These are phyloP conservation scores for Protomyctophum bolini DNA, from an alignment of 2,113 vertebrate species.

Conservation along the genomic window DNA sequence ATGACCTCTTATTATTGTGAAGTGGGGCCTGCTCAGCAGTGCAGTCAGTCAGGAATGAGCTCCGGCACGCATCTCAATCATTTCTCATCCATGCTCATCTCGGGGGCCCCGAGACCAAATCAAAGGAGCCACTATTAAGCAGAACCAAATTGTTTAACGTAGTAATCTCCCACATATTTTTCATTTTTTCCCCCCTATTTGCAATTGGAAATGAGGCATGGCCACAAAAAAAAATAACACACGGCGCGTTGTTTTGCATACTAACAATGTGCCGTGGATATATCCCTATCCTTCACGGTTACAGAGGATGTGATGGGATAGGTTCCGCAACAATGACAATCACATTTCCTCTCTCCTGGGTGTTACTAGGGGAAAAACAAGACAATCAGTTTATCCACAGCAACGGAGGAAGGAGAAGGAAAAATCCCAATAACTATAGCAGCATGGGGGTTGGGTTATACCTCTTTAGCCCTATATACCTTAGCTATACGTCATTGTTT, in stretches of 20 bases:
- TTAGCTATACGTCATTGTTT: slow-evolving; percentile 24
- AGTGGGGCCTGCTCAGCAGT: slow-evolving; percentile 58
- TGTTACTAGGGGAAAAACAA: slow-evolving; percentile 25
- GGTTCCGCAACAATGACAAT: slow-evolving; percentile 44
- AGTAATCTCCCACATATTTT: slow-evolving; percentile 74
- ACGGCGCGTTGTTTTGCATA: slow-evolving; percentile 72
- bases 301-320: slow-evolving; percentile 18
- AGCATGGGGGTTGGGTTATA: slow-evolving; percentile 38
- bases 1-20: slow-evolving; percentile 71
- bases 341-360: slow-evolving; percentile 50
- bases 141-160: slow-evolving; percentile 75
- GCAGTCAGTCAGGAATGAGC: slow-evolving; percentile 57
- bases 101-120: slow-evolving; percentile 64
- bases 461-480: slow-evolving; percentile 16
- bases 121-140: slow-evolving; percentile 74
- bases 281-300: slow-evolving; percentile 58
- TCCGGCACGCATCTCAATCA: slow-evolving; percentile 66
- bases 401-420: slow-evolving; percentile 19
- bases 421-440: slow-evolving; percentile 33
- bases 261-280: slow-evolving; percentile 60
- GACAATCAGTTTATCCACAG: slow-evolving; percentile 36
- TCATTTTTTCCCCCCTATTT: slow-evolving; percentile 58
- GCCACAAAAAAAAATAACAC: slow-evolving; percentile 47
- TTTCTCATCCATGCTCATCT: slow-evolving; percentile 59
- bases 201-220: slow-evolving; percentile 66